phyloP scores from a whole-genome alignment of 2,888 invertebrate genomes.

The Megastigmus dorsalis region DNA sequence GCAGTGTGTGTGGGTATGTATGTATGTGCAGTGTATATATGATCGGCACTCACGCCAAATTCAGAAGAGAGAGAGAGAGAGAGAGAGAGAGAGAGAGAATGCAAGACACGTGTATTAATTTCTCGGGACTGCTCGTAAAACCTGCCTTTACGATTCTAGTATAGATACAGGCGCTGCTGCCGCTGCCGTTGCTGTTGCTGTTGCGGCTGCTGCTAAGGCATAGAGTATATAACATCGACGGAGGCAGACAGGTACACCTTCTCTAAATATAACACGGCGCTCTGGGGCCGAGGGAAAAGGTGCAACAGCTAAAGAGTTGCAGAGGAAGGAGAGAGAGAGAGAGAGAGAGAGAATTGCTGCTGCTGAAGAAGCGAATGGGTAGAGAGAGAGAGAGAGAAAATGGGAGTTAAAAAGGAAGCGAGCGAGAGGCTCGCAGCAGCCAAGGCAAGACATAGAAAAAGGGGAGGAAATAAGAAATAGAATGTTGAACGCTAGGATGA shows the following conservation, averaged over 20 bases:
- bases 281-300: conserved; percentile 51
- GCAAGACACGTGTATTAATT: conserved; percentile 72
- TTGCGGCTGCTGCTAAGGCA: conserved; percentile 3
- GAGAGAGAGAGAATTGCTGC: conserved; percentile 43
- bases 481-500: conserved; percentile 10
- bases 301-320: conserved; percentile 9
- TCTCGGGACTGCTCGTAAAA: conserved; percentile 72
- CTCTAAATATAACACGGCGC: conserved; percentile 56
- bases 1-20: too few relatives aligned
- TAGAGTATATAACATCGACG: conserved; percentile 31
- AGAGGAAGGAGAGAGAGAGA: conserved; percentile 29
- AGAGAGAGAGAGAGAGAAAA: conserved; percentile 24
- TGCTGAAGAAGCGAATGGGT: conserved; percentile 28
- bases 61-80: conserved; percentile 58
- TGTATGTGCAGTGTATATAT: too few relatives aligned
- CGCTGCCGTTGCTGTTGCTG: conserved; percentile 3
- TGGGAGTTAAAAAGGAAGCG: conserved; percentile 36
- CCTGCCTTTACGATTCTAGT: conserved; percentile 70
- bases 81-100: conserved; percentile 58
- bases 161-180: conserved; percentile 62
- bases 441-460: conserved; percentile 2
- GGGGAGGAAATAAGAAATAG: conserved; percentile 26
- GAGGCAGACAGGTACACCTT: conserved; percentile 55
- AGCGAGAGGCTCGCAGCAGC: not conserved
- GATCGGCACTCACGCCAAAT: conserved; percentile 66